These are phyloP conservation scores for Hoplostethus atlanticus DNA, from an alignment of 2,797 vertebrate genomes.

Conservation along the genomic window DNA sequence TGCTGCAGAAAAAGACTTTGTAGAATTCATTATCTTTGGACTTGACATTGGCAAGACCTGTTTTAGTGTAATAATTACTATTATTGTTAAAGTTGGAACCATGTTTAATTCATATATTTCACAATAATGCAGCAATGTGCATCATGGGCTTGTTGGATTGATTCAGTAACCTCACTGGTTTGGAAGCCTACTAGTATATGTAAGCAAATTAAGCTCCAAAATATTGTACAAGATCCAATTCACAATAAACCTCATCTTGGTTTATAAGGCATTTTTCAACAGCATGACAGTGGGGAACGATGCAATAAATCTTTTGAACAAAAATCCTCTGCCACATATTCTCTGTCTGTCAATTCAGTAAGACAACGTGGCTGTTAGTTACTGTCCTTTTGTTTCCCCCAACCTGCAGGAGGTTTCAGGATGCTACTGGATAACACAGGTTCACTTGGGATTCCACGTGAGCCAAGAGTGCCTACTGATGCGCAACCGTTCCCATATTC, in stretches of 20 bases:
- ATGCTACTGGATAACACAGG: constrained; percentile 11
- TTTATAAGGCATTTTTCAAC: constrained; percentile 70
- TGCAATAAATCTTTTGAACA: constrained; percentile 11
- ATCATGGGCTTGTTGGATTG: not conserved
- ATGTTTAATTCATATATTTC: not conserved
- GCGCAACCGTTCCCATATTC: constrained; percentile 1
- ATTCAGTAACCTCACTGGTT: constrained; percentile 8
- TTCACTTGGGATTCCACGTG: not conserved
- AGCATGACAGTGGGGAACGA: constrained; percentile 43
- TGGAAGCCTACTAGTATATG: constrained; percentile 1
- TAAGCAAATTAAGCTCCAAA: not conserved
- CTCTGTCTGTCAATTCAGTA: not conserved
- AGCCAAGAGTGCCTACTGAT: constrained; percentile 2
- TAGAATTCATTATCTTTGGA: constrained; percentile 9
- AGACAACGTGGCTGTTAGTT: constrained; percentile 16
- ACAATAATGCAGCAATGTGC: not conserved
- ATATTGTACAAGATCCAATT: constrained; percentile 31
- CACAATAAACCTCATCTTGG: constrained; percentile 41
- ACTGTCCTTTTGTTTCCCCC: not conserved
- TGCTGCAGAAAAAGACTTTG: not conserved
- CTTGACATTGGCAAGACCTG: constrained; percentile 5
- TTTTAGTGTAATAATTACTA: not conserved
- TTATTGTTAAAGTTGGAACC: not conserved
- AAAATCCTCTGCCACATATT: constrained; percentile 18
- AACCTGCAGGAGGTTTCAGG: constrained; percentile 18